Conservation (phyloP, 2,113 vertebrate species). For the Platycercus adscitus region DNA sequence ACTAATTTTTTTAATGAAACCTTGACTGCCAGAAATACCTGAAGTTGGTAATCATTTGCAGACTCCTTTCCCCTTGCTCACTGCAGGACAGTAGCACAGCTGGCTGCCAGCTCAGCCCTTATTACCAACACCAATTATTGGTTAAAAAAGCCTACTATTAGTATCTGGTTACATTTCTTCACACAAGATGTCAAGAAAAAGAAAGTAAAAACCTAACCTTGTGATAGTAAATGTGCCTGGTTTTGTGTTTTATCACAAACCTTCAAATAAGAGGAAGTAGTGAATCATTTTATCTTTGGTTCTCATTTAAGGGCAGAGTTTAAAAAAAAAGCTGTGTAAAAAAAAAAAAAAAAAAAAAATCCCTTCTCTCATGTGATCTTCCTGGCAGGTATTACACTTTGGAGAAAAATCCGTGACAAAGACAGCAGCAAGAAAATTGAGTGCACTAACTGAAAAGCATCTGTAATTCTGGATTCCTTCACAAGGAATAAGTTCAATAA, state of each 20-base stretch:
- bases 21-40: conserved; percentile 68
- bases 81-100: conserved; percentile 70
- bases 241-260: conserved; percentile 55
- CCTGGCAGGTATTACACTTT: conserved; percentile 18
- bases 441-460: not conserved
- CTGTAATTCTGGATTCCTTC: not conserved
- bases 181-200: conserved; percentile 45
- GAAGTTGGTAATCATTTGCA: conserved; percentile 66
- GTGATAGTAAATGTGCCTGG: conserved; percentile 38
- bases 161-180: conserved; percentile 66
- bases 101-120: conserved; percentile 68
- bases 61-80: conserved; percentile 58
- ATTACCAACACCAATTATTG: conserved; percentile 76
- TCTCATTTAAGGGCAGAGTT: not conserved
- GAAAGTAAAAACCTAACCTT: conserved; percentile 50
- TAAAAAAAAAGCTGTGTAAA: conserved; percentile 6
- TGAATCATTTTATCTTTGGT: not conserved
- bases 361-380: conserved; percentile 34
- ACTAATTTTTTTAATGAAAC: conserved; percentile 79
- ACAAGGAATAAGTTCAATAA: not conserved
- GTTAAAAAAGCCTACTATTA: conserved; percentile 69
- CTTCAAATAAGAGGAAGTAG: conserved; percentile 58
- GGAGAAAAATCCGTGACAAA: conserved; percentile 31
- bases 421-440: not conserved
- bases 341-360: conserved; percentile 10